Percentiles rank a stretch among this genome's conserved stretches.
These are phyloP conservation scores for Mellivora capensis DNA, from an alignment of 2,113 vertebrate species.

Conservation along the genomic window DNA sequence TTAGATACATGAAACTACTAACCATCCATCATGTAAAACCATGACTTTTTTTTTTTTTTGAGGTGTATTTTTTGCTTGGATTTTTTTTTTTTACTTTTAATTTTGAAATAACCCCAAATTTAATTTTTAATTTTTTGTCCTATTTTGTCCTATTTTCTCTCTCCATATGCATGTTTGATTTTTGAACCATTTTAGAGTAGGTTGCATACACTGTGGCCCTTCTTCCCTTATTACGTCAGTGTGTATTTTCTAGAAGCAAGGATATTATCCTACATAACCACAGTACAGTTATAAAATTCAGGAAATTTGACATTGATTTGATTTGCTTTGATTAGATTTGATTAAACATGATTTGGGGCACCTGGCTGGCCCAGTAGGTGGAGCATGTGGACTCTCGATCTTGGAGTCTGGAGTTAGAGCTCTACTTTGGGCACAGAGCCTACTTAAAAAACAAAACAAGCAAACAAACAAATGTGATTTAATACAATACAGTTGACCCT, in stretches of 20 bases:
- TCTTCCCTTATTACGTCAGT: background rate
- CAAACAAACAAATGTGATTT: background rate
- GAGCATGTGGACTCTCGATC: background rate
- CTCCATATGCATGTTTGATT: background rate
- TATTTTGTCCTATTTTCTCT: background rate
- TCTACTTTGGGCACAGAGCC: background rate
- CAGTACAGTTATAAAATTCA: background rate
- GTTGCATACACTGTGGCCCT: background rate
- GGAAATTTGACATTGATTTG: background rate
- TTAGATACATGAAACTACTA: background rate
- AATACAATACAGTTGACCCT: background rate
- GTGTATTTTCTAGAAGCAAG: background rate
- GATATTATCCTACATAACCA: background rate
- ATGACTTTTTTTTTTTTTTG: background rate
- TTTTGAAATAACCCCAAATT: slow-evolving; percentile 11
- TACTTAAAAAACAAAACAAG: background rate
- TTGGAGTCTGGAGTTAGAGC: background rate
- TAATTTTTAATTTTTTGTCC: background rate
- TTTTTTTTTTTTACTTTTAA: background rate
- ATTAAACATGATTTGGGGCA: background rate
- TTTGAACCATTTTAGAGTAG: background rate
- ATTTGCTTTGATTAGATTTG: background rate
- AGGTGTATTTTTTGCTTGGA: background rate
- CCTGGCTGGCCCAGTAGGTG: background rate
- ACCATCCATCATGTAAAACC: background rate